These are phyloP conservation scores for Hybognathus amarus DNA, from an alignment of 2,797 vertebrate species.

Conservation along the genomic window DNA sequence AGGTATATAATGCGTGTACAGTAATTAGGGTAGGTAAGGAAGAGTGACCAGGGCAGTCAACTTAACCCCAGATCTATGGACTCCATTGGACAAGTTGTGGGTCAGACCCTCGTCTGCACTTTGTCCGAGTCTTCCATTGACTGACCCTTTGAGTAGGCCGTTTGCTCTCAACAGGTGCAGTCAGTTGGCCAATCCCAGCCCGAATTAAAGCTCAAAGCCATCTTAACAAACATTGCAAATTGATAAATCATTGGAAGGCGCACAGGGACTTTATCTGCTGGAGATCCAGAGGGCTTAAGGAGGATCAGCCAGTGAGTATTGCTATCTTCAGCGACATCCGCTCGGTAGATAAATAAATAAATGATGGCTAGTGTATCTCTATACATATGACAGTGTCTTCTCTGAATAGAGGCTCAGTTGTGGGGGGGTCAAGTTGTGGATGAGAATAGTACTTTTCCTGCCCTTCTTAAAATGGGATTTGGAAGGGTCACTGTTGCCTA, in stretches of 20 bases:
- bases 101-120: conserved; percentile 71
- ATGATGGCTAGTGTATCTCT: conserved; percentile 75
- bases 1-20: conserved; percentile 66
- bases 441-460: conserved; percentile 59
- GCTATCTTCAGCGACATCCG: conserved; percentile 81
- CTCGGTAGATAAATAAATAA: conserved; percentile 82
- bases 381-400: conserved; percentile 78
- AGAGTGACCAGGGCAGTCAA: conserved; percentile 75
- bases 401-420: conserved; percentile 63
- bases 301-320: conserved; percentile 82
- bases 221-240: conserved; percentile 85
- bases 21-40: conserved; percentile 75
- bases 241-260: conserved; percentile 84
- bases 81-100: conserved; percentile 71
- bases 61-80: conserved; percentile 84
- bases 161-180: conserved; percentile 54
- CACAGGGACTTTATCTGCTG: conserved; percentile 79
- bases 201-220: conserved; percentile 71
- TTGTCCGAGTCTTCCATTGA: conserved; percentile 60
- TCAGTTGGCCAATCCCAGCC: conserved; percentile 30
- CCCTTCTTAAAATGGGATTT: conserved; percentile 81
- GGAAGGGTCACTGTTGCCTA: conserved; percentile 83
- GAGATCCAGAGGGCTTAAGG: conserved; percentile 80
- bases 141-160: conserved; percentile 46
- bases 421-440: conserved; percentile 53